Evolutionary conservation across 2,888 invertebrate genomes (phyloP).

Genomic region (Heliconius erato): DNA sequence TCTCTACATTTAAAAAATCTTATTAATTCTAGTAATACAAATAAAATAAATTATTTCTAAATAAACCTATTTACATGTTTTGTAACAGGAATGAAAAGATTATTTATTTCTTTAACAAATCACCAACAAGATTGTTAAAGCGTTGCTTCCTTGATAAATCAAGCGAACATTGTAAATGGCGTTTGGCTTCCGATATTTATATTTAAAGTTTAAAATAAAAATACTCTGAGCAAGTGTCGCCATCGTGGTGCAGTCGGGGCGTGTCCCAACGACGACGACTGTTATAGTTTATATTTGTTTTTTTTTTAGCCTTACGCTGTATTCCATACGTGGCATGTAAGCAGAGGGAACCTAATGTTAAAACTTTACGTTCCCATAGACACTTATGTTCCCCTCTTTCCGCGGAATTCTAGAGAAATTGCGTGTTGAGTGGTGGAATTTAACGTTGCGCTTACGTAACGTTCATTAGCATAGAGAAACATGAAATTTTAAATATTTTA

Average conservation of each 20-base stretch:
- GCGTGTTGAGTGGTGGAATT: no score
- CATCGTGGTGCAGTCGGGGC: not conserved
- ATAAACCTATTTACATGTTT: not conserved
- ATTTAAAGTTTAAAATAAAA: slow-evolving; percentile 60
- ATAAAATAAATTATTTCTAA: not conserved
- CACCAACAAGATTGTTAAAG: slow-evolving; percentile 20
- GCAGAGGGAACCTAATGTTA: no score
- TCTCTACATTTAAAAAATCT: not conserved
- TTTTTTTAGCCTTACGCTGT: not conserved
- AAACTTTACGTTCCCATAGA: no score
- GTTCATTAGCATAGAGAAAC: no score
- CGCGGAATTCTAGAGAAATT: no score
- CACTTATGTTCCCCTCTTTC: no score
- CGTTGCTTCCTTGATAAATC: slow-evolving; percentile 70
- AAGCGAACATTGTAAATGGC: slow-evolving; percentile 75
- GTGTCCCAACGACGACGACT: not conserved
- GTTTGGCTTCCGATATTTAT: slow-evolving; percentile 48
- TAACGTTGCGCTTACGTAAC: no score
- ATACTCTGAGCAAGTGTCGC: slow-evolving; percentile 6
- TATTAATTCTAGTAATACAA: not conserved
- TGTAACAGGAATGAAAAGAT: slow-evolving; percentile 18
- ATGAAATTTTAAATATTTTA: no score
- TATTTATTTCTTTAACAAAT: slow-evolving; percentile 30
- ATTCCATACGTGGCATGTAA: not conserved
- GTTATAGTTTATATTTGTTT: not conserved